phyloP scores from a whole-genome alignment of 2,888 invertebrate genomes.

The Chirona hameri region DNA sequence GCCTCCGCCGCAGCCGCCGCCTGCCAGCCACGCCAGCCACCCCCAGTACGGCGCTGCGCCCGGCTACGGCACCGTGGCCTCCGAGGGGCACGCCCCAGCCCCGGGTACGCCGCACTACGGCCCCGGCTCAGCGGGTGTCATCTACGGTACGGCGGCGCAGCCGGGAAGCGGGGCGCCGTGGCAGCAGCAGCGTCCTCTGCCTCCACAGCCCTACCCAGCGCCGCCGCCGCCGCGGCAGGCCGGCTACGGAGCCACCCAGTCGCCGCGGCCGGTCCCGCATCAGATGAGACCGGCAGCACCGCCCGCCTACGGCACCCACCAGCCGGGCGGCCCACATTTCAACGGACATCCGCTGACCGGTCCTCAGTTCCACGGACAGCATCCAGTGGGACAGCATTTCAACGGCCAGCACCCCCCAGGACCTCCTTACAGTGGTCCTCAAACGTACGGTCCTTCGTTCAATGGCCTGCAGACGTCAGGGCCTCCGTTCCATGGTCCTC shows the following conservation, averaged over 20 bases:
- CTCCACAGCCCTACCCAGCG: conserved; percentile 6
- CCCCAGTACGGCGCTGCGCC: background rate
- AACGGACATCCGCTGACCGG: no score
- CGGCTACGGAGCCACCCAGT: background rate
- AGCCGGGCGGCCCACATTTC: background rate
- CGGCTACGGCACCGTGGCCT: background rate
- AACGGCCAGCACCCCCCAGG: no score
- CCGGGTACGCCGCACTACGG: background rate
- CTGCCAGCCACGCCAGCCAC: background rate
- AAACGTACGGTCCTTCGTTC: no score
- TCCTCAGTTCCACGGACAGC: background rate
- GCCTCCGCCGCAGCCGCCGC: background rate
- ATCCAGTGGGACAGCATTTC: background rate
- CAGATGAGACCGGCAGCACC: background rate
- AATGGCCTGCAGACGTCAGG: no score
- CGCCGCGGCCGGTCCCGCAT: background rate
- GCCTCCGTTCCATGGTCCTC: no score
- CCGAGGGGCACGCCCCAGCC: background rate
- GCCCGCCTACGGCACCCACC: background rate
- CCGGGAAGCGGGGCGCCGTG: background rate
- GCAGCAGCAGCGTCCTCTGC: conserved; percentile 22
- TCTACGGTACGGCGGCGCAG: conserved; percentile 6
- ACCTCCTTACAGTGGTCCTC: no score
- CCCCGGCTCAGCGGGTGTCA: background rate
- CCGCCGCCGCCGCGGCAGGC: background rate